A percentile compares a stretch with the other conserved stretches of the same genome.
These are phyloP conservation scores for Drosophila yooni DNA, from an alignment of 2,888 invertebrate species.

Conservation along the genomic window DNA sequence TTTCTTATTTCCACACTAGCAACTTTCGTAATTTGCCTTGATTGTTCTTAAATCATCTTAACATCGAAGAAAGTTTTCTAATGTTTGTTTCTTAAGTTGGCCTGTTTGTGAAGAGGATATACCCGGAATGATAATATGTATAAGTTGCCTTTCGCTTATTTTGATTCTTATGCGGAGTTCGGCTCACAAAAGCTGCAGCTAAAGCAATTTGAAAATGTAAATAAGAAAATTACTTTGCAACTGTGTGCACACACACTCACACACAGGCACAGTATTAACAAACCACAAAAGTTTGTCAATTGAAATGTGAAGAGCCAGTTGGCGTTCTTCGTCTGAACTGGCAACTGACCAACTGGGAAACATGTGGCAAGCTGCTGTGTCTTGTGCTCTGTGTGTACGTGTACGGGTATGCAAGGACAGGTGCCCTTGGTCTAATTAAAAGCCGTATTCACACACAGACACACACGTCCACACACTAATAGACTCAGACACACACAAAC, in stretches of 20 bases:
- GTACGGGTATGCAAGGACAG: conserved; percentile 22
- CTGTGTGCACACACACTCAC: conserved; percentile 31
- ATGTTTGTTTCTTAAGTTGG: neutral
- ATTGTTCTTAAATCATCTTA: neutral
- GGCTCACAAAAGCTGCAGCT: conserved; percentile 15
- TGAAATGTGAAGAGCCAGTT: conserved; percentile 25
- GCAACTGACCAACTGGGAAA: conserved; percentile 28
- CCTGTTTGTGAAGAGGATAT: neutral
- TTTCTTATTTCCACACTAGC: neutral
- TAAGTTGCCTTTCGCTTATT: neutral
- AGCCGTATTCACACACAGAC: conserved; percentile 42
- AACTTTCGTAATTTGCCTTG: neutral
- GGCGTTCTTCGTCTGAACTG: conserved; percentile 3
- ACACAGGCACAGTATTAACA: conserved; percentile 13
- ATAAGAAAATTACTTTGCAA: conserved; percentile 65
- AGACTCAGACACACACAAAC: neutral
- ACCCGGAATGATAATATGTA: neutral
- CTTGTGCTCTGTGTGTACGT: conserved; percentile 18
- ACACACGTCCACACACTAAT: conserved; percentile 5
- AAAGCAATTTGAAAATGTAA: conserved; percentile 68
- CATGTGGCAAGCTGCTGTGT: conserved; percentile 46
- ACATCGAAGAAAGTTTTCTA: neutral
- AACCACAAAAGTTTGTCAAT: conserved; percentile 47
- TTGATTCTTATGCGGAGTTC: neutral
- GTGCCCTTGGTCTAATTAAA: conserved; percentile 76